Evolutionary conservation across 2,113 vertebrate species (phyloP), one percentile per base, ranked within the genome.

Genomic region (Myotis lucifugus): DNA sequence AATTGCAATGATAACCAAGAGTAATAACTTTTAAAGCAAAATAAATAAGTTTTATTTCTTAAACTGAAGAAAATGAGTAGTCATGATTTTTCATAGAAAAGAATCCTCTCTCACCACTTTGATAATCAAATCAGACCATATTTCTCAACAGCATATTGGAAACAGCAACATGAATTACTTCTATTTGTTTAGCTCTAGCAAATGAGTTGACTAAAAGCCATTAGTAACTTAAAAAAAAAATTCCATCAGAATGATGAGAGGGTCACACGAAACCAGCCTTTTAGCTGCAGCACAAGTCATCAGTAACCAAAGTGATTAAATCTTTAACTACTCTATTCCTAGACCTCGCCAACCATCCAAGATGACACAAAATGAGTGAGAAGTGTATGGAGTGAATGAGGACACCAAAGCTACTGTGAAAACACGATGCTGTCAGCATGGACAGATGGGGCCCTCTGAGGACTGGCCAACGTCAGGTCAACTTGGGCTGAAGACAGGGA

Each of bases 261-360:
- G 50, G 23, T 61, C 17, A 61, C 17, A 50, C 0, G 1, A 50
- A 85, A 78, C 7, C 48, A 64, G 61, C 4, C 25, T 79, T 87
- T 73, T 9, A 27, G 73, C n/a, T 76, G 66, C 56, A 59, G 2
- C 3, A 21, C 18, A 82, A 88, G 74, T 76, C n/a, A 59, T 50
- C 50, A 52, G 23, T 2, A 46, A 70, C 21, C 32, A 66, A 18
- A 66, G 69, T 27, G 4, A 34, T 21, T 29, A 17, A 32, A 37
- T 21, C 79, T 54, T 81, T 56, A 15, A 42, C 23, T 69, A 18
- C n/a, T 76, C 66, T 83, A 2, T 64, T 37, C 34, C 76, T 78
- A n/a, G 94, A 97, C 97, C 96, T 97, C 7, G 94, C 97, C 97
- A 96, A 97, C 97, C 97, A 97, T 97, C 97, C 97, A 97, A 92